Conservation (phyloP, 2,888 invertebrate species). For the Limenitis camilla region DNA sequence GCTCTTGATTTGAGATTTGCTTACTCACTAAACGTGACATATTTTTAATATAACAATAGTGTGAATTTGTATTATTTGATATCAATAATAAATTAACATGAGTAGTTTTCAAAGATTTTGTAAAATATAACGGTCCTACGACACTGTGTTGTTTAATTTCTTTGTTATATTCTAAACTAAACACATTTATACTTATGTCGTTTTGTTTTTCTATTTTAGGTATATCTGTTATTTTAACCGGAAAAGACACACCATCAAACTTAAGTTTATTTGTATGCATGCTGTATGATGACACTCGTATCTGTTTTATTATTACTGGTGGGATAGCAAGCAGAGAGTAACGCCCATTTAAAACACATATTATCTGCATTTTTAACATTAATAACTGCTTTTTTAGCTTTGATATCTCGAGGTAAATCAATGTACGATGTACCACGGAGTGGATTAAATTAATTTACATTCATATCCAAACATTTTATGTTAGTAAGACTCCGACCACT, state of each 20-base stretch:
- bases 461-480: constrained; percentile 42
- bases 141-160: constrained; percentile 17
- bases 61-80: constrained; percentile 15
- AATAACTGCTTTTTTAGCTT: not conserved
- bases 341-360: not conserved
- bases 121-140: constrained; percentile 27
- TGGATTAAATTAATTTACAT: constrained; percentile 42
- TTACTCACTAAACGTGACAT: constrained; percentile 14
- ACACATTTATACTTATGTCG: constrained; percentile 30
- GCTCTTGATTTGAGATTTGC: constrained; percentile 9
- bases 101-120: constrained; percentile 16
- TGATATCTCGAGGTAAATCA: not conserved
- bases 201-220: constrained; percentile 27
- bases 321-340: not conserved
- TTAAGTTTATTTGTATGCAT: constrained; percentile 1
- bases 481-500: constrained; percentile 26
- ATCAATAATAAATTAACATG: constrained; percentile 29
- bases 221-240: constrained; percentile 28
- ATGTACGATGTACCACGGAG: not conserved
- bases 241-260: too few relatives aligned
- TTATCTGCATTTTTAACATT: not conserved
- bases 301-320: too few relatives aligned
- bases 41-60: constrained; percentile 17
- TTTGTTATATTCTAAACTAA: constrained; percentile 27
- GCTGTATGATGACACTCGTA: too few relatives aligned